phyloP scores from a whole-genome alignment of 2,113 vertebrate species.

The Carassius carassius region DNA sequence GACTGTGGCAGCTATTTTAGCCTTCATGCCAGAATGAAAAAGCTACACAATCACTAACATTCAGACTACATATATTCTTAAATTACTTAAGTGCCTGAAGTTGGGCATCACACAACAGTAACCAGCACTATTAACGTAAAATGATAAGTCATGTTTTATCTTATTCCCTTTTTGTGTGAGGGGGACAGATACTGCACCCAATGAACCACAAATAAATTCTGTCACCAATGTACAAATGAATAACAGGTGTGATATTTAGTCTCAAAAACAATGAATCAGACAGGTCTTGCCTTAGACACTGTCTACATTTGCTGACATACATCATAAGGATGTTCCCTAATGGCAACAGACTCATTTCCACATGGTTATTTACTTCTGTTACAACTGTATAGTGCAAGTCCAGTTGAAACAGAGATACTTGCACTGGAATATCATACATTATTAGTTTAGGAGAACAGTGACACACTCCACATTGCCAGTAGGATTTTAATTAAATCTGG shows the following conservation, averaged over 20 bases:
- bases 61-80: conserved; percentile 1
- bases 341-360: background rate
- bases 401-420: conserved; percentile 9
- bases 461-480: conserved; percentile 54
- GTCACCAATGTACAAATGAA: background rate
- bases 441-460: conserved; percentile 45
- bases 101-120: background rate
- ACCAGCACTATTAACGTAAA: background rate
- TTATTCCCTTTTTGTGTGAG: background rate
- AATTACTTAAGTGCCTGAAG: background rate
- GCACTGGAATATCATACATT: conserved; percentile 34
- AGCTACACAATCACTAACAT: background rate
- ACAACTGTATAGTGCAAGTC: background rate
- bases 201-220: background rate
- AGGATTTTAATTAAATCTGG: conserved; percentile 63
- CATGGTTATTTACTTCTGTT: background rate
- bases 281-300: background rate
- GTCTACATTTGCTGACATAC: background rate
- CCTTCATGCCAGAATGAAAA: background rate
- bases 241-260: conserved; percentile 1
- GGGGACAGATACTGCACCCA: background rate
- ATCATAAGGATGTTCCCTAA: background rate
- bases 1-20: background rate
- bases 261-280: conserved; percentile 1
- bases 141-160: background rate